Evolutionary conservation across 2,113 vertebrate genomes (phyloP).

Genomic region (Thermophis baileyi): DNA sequence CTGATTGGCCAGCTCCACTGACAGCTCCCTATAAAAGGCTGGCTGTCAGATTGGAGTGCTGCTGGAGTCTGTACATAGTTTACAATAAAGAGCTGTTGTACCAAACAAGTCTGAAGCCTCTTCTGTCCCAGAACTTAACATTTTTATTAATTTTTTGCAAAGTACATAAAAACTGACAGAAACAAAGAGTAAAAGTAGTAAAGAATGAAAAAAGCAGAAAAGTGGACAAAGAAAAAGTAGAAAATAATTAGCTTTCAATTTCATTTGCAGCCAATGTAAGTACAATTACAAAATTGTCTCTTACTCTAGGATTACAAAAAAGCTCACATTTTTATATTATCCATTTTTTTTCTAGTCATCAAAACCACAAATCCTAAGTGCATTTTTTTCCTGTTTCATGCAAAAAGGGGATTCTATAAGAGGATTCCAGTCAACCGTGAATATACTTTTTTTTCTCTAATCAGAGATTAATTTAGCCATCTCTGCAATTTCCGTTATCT

Average conservation of each 20-base stretch:
- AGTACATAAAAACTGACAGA: background rate
- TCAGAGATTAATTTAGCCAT: background rate
- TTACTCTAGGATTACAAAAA: background rate
- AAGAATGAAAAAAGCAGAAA: background rate
- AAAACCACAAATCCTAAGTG: background rate
- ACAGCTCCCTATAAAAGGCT: no score
- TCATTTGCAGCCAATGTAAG: background rate
- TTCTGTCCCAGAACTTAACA: no score
- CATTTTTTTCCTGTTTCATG: background rate
- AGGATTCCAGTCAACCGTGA: background rate
- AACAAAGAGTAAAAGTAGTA: background rate
- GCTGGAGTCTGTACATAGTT: no score
- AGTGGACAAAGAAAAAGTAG: background rate
- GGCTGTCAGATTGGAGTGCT: no score
- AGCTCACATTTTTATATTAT: background rate
- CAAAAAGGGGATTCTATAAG: background rate
- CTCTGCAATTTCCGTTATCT: background rate
- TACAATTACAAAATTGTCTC: background rate
- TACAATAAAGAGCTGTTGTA: no score
- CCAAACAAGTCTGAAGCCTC: no score
- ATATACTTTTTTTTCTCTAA: background rate
- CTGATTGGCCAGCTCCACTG: no score
- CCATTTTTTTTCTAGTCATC: background rate
- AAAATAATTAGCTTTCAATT: background rate
- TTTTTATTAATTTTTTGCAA: background rate